A percentile compares a stretch with the other conserved stretches of the same genome.
Conservation (phyloP, 1,140 invertebrate genomes). For the Leptoteleia sp. region DNA sequence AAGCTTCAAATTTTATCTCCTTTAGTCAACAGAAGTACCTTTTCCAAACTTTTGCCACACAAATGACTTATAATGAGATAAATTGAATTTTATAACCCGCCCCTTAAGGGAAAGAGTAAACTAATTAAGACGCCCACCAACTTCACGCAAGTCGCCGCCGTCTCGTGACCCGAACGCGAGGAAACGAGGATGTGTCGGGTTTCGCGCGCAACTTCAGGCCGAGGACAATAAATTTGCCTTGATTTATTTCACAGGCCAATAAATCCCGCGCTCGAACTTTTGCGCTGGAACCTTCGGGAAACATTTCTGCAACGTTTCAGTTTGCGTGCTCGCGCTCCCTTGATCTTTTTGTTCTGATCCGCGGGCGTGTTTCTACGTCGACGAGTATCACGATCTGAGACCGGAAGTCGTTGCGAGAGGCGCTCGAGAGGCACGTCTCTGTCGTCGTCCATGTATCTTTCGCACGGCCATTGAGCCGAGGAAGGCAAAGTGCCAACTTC, state of each 20-base stretch:
- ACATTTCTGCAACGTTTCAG: constrained; percentile 51
- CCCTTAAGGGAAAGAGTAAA: too few species aligned
- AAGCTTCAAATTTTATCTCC: too few species aligned
- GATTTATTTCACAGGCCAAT: constrained; percentile 11
- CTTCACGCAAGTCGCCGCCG: too few species aligned
- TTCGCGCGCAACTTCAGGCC: too few species aligned
- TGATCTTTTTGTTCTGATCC: constrained; percentile 39
- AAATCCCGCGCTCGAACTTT: constrained; percentile 24
- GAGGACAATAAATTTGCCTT: not conserved
- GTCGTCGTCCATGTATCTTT: constrained; percentile 35
- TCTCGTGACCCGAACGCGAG: too few species aligned
- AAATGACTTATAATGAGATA: too few species aligned
- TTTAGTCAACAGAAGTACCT: too few species aligned
- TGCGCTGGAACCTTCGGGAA: constrained; percentile 9
- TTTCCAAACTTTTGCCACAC: too few species aligned
- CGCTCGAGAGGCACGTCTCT: constrained; percentile 50
- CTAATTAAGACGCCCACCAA: too few species aligned
- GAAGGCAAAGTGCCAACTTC: constrained; percentile 63
- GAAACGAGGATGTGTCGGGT: too few species aligned
- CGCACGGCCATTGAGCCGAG: constrained; percentile 35
- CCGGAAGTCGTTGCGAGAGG: constrained; percentile 57
- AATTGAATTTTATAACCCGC: too few species aligned
- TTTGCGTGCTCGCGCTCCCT: constrained; percentile 23
- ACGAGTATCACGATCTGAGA: constrained; percentile 51
- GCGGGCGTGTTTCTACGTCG: constrained; percentile 43